A percentile compares a stretch with the other conserved stretches of the same genome.
These are phyloP conservation scores for Triops longicaudatus DNA, from an alignment of 1,140 invertebrate genomes.

Conservation along the genomic window DNA sequence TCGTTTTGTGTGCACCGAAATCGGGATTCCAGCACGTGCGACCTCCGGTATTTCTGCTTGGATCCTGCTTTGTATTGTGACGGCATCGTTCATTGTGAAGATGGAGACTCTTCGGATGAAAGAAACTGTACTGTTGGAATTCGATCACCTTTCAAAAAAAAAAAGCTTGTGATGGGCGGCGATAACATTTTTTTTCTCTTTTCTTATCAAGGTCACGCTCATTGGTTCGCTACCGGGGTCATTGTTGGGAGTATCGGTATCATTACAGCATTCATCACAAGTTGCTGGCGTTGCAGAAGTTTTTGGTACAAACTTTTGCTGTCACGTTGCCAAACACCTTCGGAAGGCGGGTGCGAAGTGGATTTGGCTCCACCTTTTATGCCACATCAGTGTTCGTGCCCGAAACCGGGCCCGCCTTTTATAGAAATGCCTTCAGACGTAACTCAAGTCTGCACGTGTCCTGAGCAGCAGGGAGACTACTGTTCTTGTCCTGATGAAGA, in stretches of 20 bases:
- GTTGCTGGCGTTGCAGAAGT: background rate
- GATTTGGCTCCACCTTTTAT: background rate
- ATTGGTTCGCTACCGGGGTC: background rate
- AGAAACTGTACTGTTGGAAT: slow-evolving; percentile 3
- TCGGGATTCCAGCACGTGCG: slow-evolving; percentile 21
- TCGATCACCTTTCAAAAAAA: background rate
- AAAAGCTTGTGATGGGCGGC: too few species aligned
- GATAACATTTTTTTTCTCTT: too few species aligned
- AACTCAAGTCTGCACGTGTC: background rate
- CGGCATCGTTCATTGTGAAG: slow-evolving; percentile 26
- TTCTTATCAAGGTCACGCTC: background rate
- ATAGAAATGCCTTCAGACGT: background rate
- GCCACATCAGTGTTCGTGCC: background rate
- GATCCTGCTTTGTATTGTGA: slow-evolving; percentile 23
- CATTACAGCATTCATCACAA: background rate
- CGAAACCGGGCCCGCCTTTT: background rate
- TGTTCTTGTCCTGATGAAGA: background rate
- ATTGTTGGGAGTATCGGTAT: background rate
- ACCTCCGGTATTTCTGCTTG: slow-evolving; percentile 25
- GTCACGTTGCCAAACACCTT: background rate
- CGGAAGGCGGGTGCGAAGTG: background rate
- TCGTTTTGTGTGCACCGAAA: slow-evolving; percentile 22
- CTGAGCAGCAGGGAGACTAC: background rate
- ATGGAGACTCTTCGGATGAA: slow-evolving; percentile 28
- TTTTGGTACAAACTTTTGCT: background rate